These are phyloP conservation scores for Apteryx mantelli DNA, from an alignment of 2,113 vertebrate genomes.

Conservation along the genomic window DNA sequence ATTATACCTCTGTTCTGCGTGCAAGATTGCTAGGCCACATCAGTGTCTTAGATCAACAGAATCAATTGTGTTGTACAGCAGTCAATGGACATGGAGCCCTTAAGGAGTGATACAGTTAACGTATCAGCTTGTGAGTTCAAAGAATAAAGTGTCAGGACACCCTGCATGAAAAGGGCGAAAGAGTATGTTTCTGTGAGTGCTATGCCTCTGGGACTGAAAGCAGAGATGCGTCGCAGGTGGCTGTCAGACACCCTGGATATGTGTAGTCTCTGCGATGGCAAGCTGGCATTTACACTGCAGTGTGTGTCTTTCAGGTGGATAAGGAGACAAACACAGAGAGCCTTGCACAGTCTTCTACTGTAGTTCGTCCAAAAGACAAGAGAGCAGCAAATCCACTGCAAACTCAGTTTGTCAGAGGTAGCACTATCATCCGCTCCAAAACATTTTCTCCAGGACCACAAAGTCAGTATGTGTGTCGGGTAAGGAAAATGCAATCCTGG, in stretches of 20 bases:
- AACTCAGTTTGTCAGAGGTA: constrained; percentile 89
- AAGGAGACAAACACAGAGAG: constrained; percentile 91
- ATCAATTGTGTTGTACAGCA: neutral
- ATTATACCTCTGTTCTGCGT: neutral
- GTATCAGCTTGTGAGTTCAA: neutral
- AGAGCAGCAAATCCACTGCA: constrained; percentile 81
- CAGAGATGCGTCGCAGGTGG: fast-evolving
- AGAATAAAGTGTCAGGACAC: neutral
- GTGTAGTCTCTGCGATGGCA: neutral
- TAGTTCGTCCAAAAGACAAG: constrained; percentile 93
- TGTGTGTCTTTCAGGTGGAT: constrained; percentile 81
- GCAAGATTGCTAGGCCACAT: neutral
- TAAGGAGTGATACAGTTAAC: neutral
- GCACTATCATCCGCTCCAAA: constrained; percentile 97
- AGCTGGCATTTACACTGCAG: neutral
- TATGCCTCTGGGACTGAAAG: neutral
- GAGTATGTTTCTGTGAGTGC: neutral
- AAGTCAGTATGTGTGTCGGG: constrained; percentile 97
- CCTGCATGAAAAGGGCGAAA: neutral
- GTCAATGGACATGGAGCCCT: neutral
- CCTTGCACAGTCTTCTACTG: constrained; percentile 74
- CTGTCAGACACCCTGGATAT: neutral
- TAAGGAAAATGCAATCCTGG: constrained; percentile 64
- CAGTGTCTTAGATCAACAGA: neutral
- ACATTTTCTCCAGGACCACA: constrained; percentile 97